Evolutionary conservation across 2,888 invertebrate species (phyloP).

Genomic region (Sphecodes monilicornis): DNA sequence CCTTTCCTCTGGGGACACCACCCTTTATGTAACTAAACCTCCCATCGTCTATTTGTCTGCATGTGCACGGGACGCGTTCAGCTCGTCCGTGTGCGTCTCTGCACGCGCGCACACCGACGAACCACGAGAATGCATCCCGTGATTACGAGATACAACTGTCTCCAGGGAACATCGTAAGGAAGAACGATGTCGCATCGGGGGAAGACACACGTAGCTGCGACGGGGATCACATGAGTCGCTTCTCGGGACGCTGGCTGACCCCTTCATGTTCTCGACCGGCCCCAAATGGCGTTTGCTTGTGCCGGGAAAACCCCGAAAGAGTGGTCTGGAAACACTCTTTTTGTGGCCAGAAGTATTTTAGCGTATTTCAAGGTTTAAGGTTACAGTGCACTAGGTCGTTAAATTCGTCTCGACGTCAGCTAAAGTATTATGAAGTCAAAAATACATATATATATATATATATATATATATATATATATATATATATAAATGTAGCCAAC

Average conservation of each 20-base stretch:
- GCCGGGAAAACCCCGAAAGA: slow-evolving; percentile 1
- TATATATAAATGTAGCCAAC: no score
- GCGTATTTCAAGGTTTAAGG: no score
- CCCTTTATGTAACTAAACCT: slow-evolving; percentile 67
- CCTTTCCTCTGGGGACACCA: slow-evolving; percentile 45
- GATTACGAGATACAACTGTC: slow-evolving; percentile 62
- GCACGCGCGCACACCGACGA: neutral
- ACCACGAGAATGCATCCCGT: slow-evolving; percentile 30
- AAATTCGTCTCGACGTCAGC: no score
- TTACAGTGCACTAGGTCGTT: no score
- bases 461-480: no score
- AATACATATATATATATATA: no score
- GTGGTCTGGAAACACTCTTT: no score
- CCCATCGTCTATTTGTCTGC: slow-evolving; percentile 33
- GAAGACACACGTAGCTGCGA: slow-evolving; percentile 20
- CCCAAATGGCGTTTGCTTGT: slow-evolving; percentile 34
- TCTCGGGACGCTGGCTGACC: neutral
- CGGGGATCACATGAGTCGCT: slow-evolving; percentile 23
- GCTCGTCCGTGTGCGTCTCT: neutral
- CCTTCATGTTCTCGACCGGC: neutral
- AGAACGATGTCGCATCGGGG: slow-evolving; percentile 50
- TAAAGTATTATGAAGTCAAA: no score
- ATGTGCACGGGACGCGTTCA: slow-evolving; percentile 1
- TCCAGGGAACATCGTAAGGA: slow-evolving; percentile 53
- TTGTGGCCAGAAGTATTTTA: no score